Conservation (phyloP, 1,140 invertebrate genomes). For the Phymorhynchus buccinoides region DNA sequence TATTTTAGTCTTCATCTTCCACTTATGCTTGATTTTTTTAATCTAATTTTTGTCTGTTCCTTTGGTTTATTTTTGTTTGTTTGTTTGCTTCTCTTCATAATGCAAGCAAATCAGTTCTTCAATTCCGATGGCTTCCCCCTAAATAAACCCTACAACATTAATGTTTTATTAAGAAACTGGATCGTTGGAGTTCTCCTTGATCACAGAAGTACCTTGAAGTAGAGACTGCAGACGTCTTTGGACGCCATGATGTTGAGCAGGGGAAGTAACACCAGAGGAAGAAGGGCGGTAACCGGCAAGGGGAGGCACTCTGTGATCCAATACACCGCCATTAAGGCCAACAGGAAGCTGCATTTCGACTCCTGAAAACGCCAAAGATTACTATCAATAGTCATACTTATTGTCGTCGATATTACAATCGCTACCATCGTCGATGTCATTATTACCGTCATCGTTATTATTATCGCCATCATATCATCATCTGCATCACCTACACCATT, state of each 20-base stretch:
- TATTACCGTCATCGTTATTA: not conserved
- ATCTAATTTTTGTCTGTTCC: no score
- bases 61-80: no score
- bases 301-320: constrained; percentile 75
- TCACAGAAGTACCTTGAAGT: constrained; percentile 71
- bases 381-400: no score
- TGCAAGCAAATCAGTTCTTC: no score
- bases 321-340: constrained; percentile 47
- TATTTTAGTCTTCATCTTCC: no score
- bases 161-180: no score
- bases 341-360: not conserved
- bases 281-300: constrained; percentile 73
- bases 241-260: constrained; percentile 69
- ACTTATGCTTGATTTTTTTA: no score
- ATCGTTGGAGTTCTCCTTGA: no score
- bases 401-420: no score
- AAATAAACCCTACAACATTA: no score
- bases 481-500: not conserved
- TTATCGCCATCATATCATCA: not conserved
- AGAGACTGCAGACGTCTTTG: constrained; percentile 62
- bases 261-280: constrained; percentile 74
- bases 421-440: not conserved
- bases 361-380: not conserved
- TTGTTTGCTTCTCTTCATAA: no score
- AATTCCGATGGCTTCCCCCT: no score